Evolutionary conservation across 1,140 invertebrate genomes (phyloP).

Genomic region (Leptopilina clavipes): DNA sequence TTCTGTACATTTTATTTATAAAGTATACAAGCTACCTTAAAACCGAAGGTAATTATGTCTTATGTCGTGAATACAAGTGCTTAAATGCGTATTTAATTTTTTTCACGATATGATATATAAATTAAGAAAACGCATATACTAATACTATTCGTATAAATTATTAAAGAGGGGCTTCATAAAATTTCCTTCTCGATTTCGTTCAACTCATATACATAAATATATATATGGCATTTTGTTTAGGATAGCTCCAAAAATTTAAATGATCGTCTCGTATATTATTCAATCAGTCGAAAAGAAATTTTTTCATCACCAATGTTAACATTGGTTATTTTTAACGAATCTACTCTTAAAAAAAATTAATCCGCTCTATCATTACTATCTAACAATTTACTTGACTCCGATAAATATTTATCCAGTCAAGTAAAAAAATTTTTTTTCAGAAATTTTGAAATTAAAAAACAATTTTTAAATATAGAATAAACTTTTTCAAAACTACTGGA

Average conservation of each 20-base stretch:
- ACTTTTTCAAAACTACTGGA: not conserved
- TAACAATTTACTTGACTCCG: too few species aligned
- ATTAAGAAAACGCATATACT: conserved; percentile 57
- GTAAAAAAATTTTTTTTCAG: too few species aligned
- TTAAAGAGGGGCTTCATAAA: conserved; percentile 35
- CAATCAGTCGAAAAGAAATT: not conserved
- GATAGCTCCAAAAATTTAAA: conserved; percentile 41
- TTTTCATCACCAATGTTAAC: too few species aligned
- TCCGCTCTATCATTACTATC: too few species aligned
- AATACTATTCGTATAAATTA: conserved; percentile 41
- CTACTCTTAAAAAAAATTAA: too few species aligned
- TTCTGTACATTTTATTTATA: conserved; percentile 73
- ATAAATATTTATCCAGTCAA: too few species aligned
- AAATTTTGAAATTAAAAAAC: not conserved
- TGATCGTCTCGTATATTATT: not conserved
- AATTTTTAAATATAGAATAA: not conserved
- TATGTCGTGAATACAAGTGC: conserved; percentile 45
- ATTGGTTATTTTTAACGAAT: too few species aligned
- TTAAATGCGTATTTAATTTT: conserved; percentile 43
- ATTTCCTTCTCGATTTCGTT: conserved; percentile 47
- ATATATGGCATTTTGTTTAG: conserved; percentile 60
- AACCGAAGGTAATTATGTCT: not conserved
- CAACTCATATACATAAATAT: conserved; percentile 43
- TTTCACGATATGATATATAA: conserved; percentile 55
- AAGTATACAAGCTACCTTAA: conserved; percentile 54